Conservation (phyloP, 2,797 vertebrate species). For the Orientallactaga sibirica region DNA sequence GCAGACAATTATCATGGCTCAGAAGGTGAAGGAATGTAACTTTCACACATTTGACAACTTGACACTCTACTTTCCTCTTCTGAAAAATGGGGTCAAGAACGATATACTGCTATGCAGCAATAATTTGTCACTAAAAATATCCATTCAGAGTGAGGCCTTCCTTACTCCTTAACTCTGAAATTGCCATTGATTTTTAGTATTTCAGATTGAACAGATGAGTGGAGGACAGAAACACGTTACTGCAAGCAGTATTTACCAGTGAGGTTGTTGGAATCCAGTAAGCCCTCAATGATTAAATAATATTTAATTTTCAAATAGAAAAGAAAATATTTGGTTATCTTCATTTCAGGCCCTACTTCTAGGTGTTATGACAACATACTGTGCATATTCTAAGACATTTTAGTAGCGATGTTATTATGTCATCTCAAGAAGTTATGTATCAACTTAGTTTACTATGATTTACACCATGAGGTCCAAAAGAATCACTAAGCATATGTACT, state of each 20-base stretch:
- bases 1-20: neutral
- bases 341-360: neutral
- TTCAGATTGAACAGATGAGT: neutral
- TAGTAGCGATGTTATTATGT: conserved; percentile 48
- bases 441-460: conserved; percentile 67
- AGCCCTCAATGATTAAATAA: conserved; percentile 1
- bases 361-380: neutral
- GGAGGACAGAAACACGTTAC: neutral
- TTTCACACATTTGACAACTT: neutral
- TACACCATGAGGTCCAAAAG: conserved; percentile 57
- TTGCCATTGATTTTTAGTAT: neutral
- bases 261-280: neutral
- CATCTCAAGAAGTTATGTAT: conserved; percentile 6
- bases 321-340: conserved; percentile 13
- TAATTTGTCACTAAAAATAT: neutral
- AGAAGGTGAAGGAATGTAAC: neutral
- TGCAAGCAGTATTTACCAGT: neutral
- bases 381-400: conserved; percentile 42
- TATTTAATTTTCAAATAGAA: conserved; percentile 17
- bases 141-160: neutral
- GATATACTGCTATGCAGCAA: neutral
- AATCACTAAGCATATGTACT: conserved; percentile 56
- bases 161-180: neutral
- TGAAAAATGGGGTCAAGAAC: neutral
- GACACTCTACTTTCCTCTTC: neutral